These are phyloP conservation scores for Spisula subtruncata DNA, from an alignment of 2,888 invertebrate species.

Conservation along the genomic window DNA sequence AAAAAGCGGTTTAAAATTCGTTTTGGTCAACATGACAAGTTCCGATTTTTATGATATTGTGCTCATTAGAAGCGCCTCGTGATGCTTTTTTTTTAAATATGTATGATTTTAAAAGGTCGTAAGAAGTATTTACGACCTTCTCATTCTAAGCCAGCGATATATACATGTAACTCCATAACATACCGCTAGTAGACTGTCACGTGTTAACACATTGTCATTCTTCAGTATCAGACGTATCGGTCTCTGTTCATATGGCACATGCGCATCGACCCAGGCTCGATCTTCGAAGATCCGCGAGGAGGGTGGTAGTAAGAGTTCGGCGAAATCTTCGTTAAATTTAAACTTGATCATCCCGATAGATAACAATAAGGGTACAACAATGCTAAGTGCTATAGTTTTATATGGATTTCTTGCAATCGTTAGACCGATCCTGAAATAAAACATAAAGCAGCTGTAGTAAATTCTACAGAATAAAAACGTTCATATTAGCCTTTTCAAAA, in stretches of 20 bases:
- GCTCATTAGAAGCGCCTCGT: too few relatives aligned
- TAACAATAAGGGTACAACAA: conserved; percentile 56
- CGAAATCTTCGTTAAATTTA: conserved; percentile 68
- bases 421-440: conserved; percentile 57
- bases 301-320: conserved; percentile 63
- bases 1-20: too few relatives aligned
- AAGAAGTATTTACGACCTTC: too few relatives aligned
- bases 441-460: too few relatives aligned
- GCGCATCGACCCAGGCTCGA: conserved; percentile 62
- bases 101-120: too few relatives aligned
- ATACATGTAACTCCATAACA: background rate
- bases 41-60: too few relatives aligned
- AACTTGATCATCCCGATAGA: conserved; percentile 65
- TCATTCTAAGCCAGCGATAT: too few relatives aligned
- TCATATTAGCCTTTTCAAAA: too few relatives aligned
- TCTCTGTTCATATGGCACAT: conserved; percentile 66
- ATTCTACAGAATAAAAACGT: too few relatives aligned
- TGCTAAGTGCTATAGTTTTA: conserved; percentile 57
- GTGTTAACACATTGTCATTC: conserved; percentile 62
- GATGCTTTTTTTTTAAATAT: too few relatives aligned
- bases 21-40: too few relatives aligned
- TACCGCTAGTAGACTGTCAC: conserved; percentile 65
- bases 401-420: conserved; percentile 55
- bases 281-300: conserved; percentile 65
- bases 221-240: conserved; percentile 65